phyloP scores from a whole-genome alignment of 2,888 invertebrate genomes.

The Megastigmus dorsalis region DNA sequence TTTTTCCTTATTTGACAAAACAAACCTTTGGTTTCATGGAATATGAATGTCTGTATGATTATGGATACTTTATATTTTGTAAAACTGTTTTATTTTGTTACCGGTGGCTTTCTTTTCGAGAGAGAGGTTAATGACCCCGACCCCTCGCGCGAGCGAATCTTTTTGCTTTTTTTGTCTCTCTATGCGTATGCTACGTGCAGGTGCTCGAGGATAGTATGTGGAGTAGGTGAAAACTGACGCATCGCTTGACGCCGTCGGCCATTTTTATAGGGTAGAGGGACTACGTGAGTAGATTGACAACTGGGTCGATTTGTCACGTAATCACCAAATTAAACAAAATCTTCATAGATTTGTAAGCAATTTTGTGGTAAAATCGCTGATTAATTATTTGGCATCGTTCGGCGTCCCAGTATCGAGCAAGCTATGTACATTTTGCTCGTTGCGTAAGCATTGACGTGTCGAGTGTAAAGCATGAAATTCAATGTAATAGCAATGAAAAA shows the following conservation, averaged over 20 bases:
- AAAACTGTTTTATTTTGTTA: constrained; percentile 11
- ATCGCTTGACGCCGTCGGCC: constrained; percentile 47
- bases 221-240: constrained; percentile 48
- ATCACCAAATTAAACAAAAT: too few species aligned
- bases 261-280: constrained; percentile 49
- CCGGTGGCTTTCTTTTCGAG: constrained; percentile 25
- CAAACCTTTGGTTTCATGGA: constrained; percentile 12
- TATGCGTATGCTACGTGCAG: constrained; percentile 4
- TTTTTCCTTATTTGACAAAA: constrained; percentile 29
- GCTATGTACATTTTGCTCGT: background rate
- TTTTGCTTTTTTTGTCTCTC: background rate
- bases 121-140: constrained; percentile 9
- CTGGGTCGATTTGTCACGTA: constrained; percentile 34
- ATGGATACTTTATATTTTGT: background rate
- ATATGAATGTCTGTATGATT: background rate
- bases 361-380: background rate
- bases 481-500: background rate
- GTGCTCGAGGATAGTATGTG: constrained; percentile 13
- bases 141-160: constrained; percentile 1
- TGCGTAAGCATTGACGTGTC: background rate
- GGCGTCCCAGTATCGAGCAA: background rate
- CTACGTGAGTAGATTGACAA: constrained; percentile 54
- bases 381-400: background rate
- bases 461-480: background rate
- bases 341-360: too few species aligned